Conservation (phyloP, 2,888 invertebrate genomes). For the Cheilosia pagana region DNA sequence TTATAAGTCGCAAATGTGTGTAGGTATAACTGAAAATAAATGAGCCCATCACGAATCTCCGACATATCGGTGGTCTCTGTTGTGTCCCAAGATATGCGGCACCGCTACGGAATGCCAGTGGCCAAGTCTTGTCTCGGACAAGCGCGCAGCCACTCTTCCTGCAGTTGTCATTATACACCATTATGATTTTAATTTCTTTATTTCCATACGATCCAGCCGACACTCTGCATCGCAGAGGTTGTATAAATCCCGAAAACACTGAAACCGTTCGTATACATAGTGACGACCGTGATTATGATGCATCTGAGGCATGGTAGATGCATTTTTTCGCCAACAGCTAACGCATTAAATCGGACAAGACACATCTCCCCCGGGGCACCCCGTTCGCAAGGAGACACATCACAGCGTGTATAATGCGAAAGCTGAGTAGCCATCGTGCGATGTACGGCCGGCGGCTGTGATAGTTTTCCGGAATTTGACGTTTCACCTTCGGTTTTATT, state of each 20-base stretch:
- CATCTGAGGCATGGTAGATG: not conserved
- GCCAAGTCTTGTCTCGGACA: conserved; percentile 1
- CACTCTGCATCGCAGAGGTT: conserved; percentile 1
- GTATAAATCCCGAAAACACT: not conserved
- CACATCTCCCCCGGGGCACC: not conserved
- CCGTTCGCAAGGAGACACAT: not conserved
- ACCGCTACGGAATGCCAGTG: conserved; percentile 22
- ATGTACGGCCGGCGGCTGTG: not conserved
- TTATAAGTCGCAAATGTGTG: conserved; percentile 9
- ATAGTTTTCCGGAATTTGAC: conserved; percentile 5
- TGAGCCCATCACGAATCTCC: conserved; percentile 20
- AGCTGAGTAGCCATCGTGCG: not conserved
- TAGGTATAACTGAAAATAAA: conserved; percentile 44
- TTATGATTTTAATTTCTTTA: conserved; percentile 65
- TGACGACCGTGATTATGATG: conserved; percentile 13
- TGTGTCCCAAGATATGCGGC: conserved; percentile 14
- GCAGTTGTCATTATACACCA: conserved; percentile 47
- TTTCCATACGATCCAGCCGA: conserved; percentile 42
- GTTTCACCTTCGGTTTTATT: not conserved
- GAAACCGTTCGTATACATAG: not conserved
- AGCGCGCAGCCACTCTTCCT: conserved; percentile 38
- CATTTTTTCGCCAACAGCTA: conserved; percentile 1
- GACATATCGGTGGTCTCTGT: conserved; percentile 25
- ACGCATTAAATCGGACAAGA: conserved; percentile 12
- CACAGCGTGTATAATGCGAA: not conserved